Conservation (phyloP, 2,113 vertebrate genomes). For the Rallus limicola region DNA sequence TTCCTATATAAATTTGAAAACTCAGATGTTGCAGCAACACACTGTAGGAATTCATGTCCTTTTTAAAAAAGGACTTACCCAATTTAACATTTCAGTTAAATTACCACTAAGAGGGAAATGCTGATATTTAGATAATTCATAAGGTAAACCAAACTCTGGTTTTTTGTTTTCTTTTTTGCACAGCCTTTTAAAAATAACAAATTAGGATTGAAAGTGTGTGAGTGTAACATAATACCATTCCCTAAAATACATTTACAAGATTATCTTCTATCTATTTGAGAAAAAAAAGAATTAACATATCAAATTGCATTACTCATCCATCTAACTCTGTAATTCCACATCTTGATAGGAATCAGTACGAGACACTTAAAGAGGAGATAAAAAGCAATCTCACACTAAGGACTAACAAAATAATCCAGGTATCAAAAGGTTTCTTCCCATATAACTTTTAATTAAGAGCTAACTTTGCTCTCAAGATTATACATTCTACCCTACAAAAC, state of each 20-base stretch:
- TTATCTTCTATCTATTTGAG: neutral
- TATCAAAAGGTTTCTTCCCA: neutral
- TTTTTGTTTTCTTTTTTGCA: neutral
- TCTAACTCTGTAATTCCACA: neutral
- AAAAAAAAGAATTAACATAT: constrained; percentile 23
- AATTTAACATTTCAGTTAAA: neutral
- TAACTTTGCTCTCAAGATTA: neutral
- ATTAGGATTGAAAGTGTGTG: neutral
- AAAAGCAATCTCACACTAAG: neutral
- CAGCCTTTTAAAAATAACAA: neutral
- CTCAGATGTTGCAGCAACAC: neutral
- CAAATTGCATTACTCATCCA: constrained; percentile 22
- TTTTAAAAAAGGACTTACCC: neutral
- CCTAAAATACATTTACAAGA: neutral
- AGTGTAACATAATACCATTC: neutral
- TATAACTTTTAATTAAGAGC: neutral
- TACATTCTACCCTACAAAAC: neutral
- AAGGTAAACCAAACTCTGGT: neutral
- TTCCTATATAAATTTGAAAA: neutral
- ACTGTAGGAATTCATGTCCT: neutral
- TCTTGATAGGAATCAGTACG: neutral
- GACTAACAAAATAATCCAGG: neutral
- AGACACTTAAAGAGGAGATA: neutral
- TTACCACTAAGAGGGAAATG: neutral
- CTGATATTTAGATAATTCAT: neutral